These are phyloP conservation scores for Nipponacmea schrenckii DNA, from an alignment of 2,888 invertebrate genomes.

Conservation along the genomic window DNA sequence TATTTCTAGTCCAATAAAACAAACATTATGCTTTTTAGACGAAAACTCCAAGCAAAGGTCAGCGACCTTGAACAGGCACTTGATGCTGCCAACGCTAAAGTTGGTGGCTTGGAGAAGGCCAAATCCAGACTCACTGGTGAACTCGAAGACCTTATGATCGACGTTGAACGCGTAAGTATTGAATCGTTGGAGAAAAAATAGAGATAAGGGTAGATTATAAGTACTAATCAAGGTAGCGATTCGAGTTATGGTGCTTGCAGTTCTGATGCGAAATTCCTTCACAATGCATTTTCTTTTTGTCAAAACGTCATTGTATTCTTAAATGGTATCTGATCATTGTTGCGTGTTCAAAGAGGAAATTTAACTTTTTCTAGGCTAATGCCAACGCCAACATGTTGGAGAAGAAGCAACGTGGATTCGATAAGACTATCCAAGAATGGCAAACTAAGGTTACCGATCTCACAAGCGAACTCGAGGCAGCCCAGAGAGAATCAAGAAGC, in stretches of 20 bases:
- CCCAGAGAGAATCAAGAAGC: conserved; percentile 98
- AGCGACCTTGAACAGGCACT: conserved; percentile 96
- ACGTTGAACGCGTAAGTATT: conserved; percentile 80
- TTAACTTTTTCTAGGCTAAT: conserved; percentile 28
- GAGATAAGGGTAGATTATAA: too few species aligned
- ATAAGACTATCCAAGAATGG: conserved; percentile 99
- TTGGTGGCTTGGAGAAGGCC: conserved; percentile 94
- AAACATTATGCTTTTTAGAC: conserved; percentile 69
- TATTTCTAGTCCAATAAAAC: too few species aligned
- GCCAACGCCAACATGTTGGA: conserved; percentile 83
- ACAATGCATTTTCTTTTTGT: neutral
- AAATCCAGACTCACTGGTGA: conserved; percentile 95
- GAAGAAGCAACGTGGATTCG: conserved; percentile 99
- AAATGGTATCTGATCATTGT: neutral
- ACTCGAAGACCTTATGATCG: conserved; percentile 95
- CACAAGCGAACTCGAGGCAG: conserved; percentile 88
- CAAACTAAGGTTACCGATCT: conserved; percentile 94
- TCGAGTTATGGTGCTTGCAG: too few species aligned
- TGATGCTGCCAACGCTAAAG: conserved; percentile 96
- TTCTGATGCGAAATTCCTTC: neutral
- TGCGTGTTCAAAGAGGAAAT: too few species aligned
- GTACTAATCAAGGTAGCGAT: too few species aligned
- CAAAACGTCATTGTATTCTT: neutral
- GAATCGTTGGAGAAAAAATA: too few species aligned
- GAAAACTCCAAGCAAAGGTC: conserved; percentile 84